Evolutionary conservation across 2,113 vertebrate species (phyloP), one percentile per base, ranked within the genome.

Genomic region (Lophura nycthemera): DNA sequence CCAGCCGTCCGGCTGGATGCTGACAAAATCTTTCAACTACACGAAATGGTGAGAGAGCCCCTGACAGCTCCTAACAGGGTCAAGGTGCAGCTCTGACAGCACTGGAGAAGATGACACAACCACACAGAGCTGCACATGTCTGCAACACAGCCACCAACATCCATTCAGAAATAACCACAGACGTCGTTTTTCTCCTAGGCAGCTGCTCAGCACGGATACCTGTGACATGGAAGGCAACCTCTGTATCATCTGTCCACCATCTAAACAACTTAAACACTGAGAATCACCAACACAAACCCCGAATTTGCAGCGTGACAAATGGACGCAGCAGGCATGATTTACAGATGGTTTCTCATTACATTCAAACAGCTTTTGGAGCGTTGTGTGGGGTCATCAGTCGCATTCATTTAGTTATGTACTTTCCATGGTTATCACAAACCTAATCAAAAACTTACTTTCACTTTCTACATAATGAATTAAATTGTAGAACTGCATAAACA

Each of bases 381-480:
- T 66, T 59, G 11, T 66, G 30, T 8, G 34, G 9, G 57, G 40
- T 38, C 76, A 91, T 88, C 61, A 71, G 42, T n/a, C 25, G 45
- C 43, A 19, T 67, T 87, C 10, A 71, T 38, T 89, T 88, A 57
- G 64, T 65, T 42, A 56, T 32, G 36, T 40, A 42, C 6, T 52
- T 71, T 77, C 61, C 43, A 80, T 27, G 22, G 27, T n/a, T 93
- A 59, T 1, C 83, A 42, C 11, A 89, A 90, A 92, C 95, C 83
- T 47, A 84, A 91, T 89, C 56, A 65, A 95, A 92, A 77, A 30
- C 15, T 40, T 78, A 38, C 18, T 88, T 90, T 89, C 16, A 36
- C 92, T 86, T 90, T 64, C 76, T 48, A 73, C 40, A 60, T 59
- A 92, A 89, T 19, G 1, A 94, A 83, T 34, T 80, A 71, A 60